Conservation (phyloP, 23 tunicate genomes). For the Phallusia fumigata region DNA sequence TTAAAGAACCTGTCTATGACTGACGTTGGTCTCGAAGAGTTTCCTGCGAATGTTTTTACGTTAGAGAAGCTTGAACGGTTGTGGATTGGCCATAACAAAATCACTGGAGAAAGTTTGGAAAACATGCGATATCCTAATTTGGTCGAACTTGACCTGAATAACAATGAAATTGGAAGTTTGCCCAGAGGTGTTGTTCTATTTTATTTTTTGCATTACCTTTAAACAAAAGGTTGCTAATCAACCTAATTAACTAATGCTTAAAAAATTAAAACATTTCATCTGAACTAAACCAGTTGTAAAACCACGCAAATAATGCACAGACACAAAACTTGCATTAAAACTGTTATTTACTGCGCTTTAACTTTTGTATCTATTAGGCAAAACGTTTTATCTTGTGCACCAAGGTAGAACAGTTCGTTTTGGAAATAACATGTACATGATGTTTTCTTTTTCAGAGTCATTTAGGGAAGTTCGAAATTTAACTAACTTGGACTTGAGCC, state of each 20-base stretch:
- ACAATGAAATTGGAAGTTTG: constrained; percentile 25
- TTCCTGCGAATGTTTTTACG: constrained; percentile 30
- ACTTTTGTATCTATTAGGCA: no score
- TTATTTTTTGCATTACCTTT: no score
- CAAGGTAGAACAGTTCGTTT: no score
- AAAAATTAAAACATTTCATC: no score
- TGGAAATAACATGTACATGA: no score
- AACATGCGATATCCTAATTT: constrained; percentile 44
- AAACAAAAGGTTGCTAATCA: no score
- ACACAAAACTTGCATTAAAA: no score
- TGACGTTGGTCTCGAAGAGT: constrained; percentile 37
- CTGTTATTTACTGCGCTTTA: no score
- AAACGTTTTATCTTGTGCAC: no score
- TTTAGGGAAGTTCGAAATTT: constrained; percentile 35
- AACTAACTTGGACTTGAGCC: constrained; percentile 30
- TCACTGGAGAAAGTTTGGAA: constrained; percentile 18
- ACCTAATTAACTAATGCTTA: no score
- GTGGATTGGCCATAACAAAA: constrained; percentile 39
- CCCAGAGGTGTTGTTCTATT: neutral
- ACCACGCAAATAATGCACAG: no score
- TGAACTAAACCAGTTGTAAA: no score
- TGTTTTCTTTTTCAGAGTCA: constrained; percentile 7
- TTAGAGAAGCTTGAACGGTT: constrained; percentile 38
- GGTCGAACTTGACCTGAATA: constrained; percentile 27
- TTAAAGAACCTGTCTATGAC: constrained; percentile 49